Evolutionary conservation across 2,113 vertebrate species (phyloP), one percentile per base, ranked within the genome.

Genomic region (Callipepla californica): DNA sequence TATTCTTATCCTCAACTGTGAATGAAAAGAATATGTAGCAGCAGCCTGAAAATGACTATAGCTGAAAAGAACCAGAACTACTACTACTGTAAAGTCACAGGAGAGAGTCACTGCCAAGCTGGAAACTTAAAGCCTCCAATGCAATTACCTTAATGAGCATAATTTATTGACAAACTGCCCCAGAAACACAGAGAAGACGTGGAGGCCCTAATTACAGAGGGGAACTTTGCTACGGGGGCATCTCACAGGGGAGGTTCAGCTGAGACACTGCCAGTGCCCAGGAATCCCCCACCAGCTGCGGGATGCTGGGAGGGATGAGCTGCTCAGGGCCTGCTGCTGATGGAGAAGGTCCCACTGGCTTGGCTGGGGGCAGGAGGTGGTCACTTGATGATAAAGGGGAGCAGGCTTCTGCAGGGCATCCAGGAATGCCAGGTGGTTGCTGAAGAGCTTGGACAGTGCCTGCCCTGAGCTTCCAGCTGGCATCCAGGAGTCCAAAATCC

Each of bases 121-220:
- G 74, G 79, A 84, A 91, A 84, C 36, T 94, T 53, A 50, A 42
- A 92, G 89, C 92, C 92, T 96, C 94, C 92, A 91, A 92, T 19
- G 6, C 85, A 85, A 72, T 96, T 91, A 94, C 91, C 87, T 92
- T 94, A 96, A 94, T 85, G 93, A 94, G 91, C 6, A 13, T 44
- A 85, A 94, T 94, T 93, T 96, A 94, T 96, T 94, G 95, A 95
- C 93, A 94, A 95, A 95, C 87, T 94, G 95, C 87, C 79, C 87
- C 87, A 80, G 93, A 92, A 95, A 90, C 70, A 77, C 7, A 47
- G 87, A 77, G 87, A 68, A 91, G 94, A 89, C 55, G 48, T 80
- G 47, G 14, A 85, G 94, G 76, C 81, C 23, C 91, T 90, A 80
- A 87, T 90, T 96, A 88, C 75, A 76, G 82, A 25, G 5, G 36